phyloP scores from a whole-genome alignment of 2,797 vertebrate species.

The Cheirogaleus major region DNA sequence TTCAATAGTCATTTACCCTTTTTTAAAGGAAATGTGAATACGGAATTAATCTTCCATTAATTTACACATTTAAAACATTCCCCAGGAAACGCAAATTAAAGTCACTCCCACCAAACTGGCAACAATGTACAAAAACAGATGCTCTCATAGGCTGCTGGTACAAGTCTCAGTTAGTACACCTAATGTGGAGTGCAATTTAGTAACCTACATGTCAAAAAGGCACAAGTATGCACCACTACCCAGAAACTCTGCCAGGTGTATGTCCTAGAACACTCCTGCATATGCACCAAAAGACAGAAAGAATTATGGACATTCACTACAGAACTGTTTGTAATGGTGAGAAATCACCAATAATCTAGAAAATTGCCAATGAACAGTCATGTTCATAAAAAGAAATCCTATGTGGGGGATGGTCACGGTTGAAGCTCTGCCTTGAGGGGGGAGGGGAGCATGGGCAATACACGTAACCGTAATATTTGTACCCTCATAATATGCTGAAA shows the following conservation, averaged over 20 bases:
- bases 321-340: background rate
- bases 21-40: background rate
- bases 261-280: background rate
- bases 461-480: no score
- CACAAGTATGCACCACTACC: no score
- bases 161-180: background rate
- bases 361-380: background rate
- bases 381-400: background rate
- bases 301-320: background rate
- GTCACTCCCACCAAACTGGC: background rate
- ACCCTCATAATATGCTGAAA: no score
- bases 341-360: background rate
- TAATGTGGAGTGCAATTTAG: accelerated
- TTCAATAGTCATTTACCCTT: background rate
- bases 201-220: background rate
- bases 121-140: background rate
- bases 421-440: no score
- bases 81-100: background rate
- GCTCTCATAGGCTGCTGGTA: background rate
- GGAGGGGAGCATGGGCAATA: no score
- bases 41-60: background rate
- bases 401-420: no score
- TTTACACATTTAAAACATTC: background rate
- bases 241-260: background rate
- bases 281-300: background rate